Conservation (phyloP, 2,888 invertebrate genomes). For the Cataglyphis altisquamis region DNA sequence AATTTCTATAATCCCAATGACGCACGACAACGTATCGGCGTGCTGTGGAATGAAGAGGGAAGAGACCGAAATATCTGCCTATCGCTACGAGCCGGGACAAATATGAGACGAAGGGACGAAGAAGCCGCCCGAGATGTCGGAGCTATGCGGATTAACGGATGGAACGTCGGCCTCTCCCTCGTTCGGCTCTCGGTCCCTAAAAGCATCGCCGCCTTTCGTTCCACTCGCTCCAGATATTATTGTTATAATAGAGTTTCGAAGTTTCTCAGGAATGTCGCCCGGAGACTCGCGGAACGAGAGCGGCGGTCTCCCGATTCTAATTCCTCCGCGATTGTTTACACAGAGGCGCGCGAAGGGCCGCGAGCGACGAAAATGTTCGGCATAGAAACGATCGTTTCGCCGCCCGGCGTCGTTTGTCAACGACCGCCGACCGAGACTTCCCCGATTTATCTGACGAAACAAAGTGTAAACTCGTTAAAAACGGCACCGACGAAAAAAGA, state of each 20-base stretch:
- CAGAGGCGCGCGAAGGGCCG: constrained; percentile 51
- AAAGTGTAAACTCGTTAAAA: constrained; percentile 35
- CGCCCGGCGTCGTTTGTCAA: constrained; percentile 66
- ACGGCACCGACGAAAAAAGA: constrained; percentile 33
- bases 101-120: constrained; percentile 69
- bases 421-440: constrained; percentile 19
- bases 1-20: constrained; percentile 79
- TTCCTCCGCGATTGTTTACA: constrained; percentile 63
- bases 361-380: constrained; percentile 50
- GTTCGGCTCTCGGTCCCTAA: constrained; percentile 45
- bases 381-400: constrained; percentile 48
- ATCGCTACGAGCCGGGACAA: constrained; percentile 67
- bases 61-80: constrained; percentile 79
- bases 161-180: constrained; percentile 58
- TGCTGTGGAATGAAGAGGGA: constrained; percentile 56
- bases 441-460: constrained; percentile 16
- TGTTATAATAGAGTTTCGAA: constrained; percentile 64
- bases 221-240: constrained; percentile 60
- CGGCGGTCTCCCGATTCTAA: constrained; percentile 43
- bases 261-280: constrained; percentile 62
- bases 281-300: constrained; percentile 32
- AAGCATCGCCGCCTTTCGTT: constrained; percentile 49
- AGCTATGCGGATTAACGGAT: constrained; percentile 79
- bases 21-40: constrained; percentile 73
- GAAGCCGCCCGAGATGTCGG: constrained; percentile 65